Evolutionary conservation across 2,113 vertebrate species (phyloP), one percentile per base, ranked within the genome.

Genomic region (Cyphomyrus discorhynchus): DNA sequence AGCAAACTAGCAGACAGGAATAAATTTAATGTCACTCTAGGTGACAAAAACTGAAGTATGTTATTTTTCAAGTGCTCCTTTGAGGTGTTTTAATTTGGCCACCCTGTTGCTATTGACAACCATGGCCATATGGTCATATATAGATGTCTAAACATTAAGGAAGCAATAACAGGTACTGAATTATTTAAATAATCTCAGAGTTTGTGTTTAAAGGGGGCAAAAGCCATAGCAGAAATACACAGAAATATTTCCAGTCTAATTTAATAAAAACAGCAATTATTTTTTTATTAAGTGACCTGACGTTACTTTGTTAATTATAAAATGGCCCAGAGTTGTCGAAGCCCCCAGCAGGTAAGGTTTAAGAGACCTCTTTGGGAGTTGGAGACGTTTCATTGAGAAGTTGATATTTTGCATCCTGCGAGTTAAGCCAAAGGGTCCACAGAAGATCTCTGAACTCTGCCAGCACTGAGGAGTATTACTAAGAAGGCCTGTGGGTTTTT

Each of bases 401-500:
- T 90, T 91, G 83, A 89, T 88, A 89, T 93, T 92, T 92, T 88
- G 83, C 89, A 91, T 90, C 91, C 45, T 49, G 56, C 27, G 90
- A 91, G 91, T 88, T 82, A 88, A 92, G 91, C 92, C 92, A 92
- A 93, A 93, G 88, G 89, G 90, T 93, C 92, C 94, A 93, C 93
- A 93, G 86, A 92, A 50, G 89, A 85, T 90, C 90, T 92, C 93
- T 93, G 92, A 92, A 94, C 91, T 94, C 90, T 92, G 89, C 90
- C 91, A 93, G 93, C 88, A 92, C 88, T 62, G 74, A 92, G 92
- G 88, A 84, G 89, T 80, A 47, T 90, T 93, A 92, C 91, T 93
- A 90, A 90, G 89, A 93, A 90, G 85, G 91, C 62, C 84, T 66
- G 45, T 31, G 91, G 91, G 90, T 90, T 74, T 74, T 89, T 90